Percentiles rank a stretch among this genome's conserved stretches.
Conservation (phyloP, 2,113 vertebrate species). For the Eublepharis macularius region DNA sequence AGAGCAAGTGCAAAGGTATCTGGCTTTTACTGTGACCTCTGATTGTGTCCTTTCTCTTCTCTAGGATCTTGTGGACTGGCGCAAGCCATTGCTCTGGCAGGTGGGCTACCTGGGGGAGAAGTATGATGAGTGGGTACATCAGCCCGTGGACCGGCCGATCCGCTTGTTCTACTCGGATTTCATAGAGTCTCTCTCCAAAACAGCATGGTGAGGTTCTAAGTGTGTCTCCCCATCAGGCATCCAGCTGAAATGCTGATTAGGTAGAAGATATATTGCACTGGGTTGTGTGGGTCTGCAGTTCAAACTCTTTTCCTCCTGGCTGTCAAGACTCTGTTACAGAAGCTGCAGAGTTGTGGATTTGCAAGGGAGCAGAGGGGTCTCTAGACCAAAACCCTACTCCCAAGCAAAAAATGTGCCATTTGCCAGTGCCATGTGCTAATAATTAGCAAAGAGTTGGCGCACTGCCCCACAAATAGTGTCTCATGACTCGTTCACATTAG, state of each 20-base stretch:
- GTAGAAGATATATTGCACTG: no score
- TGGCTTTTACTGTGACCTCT: rapidly evolving
- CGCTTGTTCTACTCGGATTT: constrained; percentile 91
- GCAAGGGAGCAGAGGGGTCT: background rate
- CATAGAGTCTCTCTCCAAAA: constrained; percentile 89
- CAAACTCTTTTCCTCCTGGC: background rate
- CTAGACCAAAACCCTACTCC: background rate
- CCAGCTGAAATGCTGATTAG: background rate
- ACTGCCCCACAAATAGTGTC: background rate
- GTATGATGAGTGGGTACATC: constrained; percentile 95
- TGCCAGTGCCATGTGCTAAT: no score
- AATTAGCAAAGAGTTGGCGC: background rate
- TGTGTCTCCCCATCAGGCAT: background rate
- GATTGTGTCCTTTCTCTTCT: constrained; percentile 15
- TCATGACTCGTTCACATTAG: background rate
- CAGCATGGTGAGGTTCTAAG: constrained; percentile 81
- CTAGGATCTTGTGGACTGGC: constrained; percentile 96
- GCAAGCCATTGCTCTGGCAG: constrained; percentile 93
- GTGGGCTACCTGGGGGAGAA: constrained; percentile 93
- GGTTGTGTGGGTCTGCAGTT: background rate
- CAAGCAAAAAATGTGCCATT: no score
- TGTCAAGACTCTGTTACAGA: background rate
- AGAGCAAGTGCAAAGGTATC: background rate
- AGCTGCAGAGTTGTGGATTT: no score
- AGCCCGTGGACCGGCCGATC: constrained; percentile 92